Conservation (phyloP, 2,888 invertebrate genomes). For the Amiota minor region DNA sequence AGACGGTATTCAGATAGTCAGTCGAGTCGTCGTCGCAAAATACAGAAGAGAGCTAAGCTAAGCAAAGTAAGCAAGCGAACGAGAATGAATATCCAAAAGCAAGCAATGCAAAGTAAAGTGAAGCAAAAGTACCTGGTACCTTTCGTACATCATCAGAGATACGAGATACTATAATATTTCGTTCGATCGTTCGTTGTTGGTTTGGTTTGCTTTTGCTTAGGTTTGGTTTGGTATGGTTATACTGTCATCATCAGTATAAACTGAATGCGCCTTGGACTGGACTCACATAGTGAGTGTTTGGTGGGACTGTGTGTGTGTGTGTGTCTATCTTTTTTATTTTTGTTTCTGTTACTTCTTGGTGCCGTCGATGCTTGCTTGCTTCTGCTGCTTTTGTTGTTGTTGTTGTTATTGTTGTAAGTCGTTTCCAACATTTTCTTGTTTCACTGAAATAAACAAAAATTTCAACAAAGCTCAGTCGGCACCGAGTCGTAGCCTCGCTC, state of each 20-base stretch:
- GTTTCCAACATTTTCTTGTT: conserved; percentile 44
- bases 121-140: conserved; percentile 65
- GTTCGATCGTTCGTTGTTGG: too few relatives aligned
- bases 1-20: conserved; percentile 32
- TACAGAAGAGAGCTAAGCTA: conserved; percentile 62
- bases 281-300: too few relatives aligned
- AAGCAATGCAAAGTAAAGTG: conserved; percentile 43
- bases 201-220: too few relatives aligned
- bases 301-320: too few relatives aligned
- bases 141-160: conserved; percentile 31
- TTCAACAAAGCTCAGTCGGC: conserved; percentile 55
- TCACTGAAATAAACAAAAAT: conserved; percentile 66
- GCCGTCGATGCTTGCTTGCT: too few relatives aligned
- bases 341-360: background rate
- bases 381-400: conserved; percentile 12
- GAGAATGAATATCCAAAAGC: conserved; percentile 48
- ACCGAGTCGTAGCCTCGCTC: conserved; percentile 4
- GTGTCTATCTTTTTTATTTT: background rate
- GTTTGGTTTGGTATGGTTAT: too few relatives aligned
- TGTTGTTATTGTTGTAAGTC: background rate
- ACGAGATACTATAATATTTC: conserved; percentile 7
- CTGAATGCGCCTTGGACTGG: too few relatives aligned
- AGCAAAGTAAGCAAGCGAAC: conserved; percentile 50
- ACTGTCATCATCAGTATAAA: too few relatives aligned
- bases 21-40: conserved; percentile 55